A percentile compares a stretch with the other conserved stretches of the same genome.
These are phyloP conservation scores for Monochamus saltuarius DNA, from an alignment of 1,140 invertebrate genomes.

Conservation along the genomic window DNA sequence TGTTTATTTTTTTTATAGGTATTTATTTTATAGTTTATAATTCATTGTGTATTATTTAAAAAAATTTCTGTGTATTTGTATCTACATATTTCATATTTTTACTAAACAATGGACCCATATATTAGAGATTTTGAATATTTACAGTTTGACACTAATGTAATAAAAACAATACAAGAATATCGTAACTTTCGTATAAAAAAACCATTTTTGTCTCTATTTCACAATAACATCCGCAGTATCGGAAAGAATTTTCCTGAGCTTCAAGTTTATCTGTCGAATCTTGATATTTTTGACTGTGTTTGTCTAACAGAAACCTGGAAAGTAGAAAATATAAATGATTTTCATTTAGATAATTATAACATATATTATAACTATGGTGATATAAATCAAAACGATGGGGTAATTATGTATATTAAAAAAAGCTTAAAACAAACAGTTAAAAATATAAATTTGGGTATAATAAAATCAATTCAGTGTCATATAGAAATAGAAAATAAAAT, in stretches of 20 bases:
- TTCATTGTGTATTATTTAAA: no score
- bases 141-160: neutral
- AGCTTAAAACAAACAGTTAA: no score
- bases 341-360: neutral
- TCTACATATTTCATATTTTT: neutral
- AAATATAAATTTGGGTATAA: no score
- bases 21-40: no score
- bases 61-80: no score
- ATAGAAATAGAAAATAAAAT: neutral
- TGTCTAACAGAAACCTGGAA: no score
- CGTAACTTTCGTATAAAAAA: neutral
- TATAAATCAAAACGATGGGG: constrained; percentile 6
- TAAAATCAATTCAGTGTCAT: neutral
- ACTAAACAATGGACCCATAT: constrained; percentile 1
- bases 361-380: constrained; percentile 3
- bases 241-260: no score
- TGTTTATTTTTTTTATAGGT: no score
- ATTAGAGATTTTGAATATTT: constrained; percentile 4
- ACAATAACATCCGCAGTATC: neutral
- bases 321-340: neutral
- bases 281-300: neutral
- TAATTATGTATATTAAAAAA: neutral
- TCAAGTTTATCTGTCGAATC: no score
- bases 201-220: neutral
- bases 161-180: neutral